Conservation (phyloP, 1,140 invertebrate species). For the Drosophila erecta region DNA sequence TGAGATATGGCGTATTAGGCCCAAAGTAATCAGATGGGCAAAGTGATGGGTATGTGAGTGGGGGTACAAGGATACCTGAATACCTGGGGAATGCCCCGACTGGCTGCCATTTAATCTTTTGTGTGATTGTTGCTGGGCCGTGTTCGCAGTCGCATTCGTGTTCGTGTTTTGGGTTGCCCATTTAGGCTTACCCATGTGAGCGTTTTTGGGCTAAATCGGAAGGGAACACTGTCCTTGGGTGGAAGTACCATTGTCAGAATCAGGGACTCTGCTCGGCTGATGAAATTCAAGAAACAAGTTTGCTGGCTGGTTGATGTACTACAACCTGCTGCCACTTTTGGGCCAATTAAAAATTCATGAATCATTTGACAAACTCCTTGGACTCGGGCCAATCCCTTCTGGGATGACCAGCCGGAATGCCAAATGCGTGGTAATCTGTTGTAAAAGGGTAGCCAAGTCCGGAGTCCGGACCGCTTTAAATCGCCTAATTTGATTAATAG, state of each 20-base stretch:
- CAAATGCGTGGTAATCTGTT: slow-evolving; percentile 66
- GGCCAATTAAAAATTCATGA: slow-evolving; percentile 81
- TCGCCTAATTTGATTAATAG: slow-evolving; percentile 37
- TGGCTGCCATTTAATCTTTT: slow-evolving; percentile 78
- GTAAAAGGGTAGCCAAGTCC: slow-evolving; percentile 61
- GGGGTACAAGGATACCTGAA: neutral
- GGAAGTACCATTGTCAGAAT: slow-evolving; percentile 50
- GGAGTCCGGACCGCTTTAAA: slow-evolving; percentile 35
- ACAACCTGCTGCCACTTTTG: slow-evolving; percentile 44
- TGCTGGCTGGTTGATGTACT: neutral
- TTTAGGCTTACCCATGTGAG: slow-evolving; percentile 77
- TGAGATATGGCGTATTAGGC: slow-evolving; percentile 83
- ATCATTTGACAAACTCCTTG: slow-evolving; percentile 79
- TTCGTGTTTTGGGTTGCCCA: slow-evolving; percentile 77
- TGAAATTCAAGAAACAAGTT: slow-evolving; percentile 51
- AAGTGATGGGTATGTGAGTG: neutral
- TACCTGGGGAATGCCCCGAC: neutral
- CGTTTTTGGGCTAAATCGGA: slow-evolving; percentile 9
- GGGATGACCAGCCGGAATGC: slow-evolving; percentile 34
- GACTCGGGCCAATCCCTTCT: slow-evolving; percentile 46
- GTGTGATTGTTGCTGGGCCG: slow-evolving; percentile 67
- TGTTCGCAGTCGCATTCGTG: slow-evolving; percentile 41
- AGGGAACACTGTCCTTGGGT: neutral
- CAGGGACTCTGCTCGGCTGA: slow-evolving; percentile 9
- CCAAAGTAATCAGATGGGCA: slow-evolving; percentile 73